These are phyloP conservation scores for Cacoxenus indagator DNA, from an alignment of 2,888 invertebrate species.

Conservation along the genomic window DNA sequence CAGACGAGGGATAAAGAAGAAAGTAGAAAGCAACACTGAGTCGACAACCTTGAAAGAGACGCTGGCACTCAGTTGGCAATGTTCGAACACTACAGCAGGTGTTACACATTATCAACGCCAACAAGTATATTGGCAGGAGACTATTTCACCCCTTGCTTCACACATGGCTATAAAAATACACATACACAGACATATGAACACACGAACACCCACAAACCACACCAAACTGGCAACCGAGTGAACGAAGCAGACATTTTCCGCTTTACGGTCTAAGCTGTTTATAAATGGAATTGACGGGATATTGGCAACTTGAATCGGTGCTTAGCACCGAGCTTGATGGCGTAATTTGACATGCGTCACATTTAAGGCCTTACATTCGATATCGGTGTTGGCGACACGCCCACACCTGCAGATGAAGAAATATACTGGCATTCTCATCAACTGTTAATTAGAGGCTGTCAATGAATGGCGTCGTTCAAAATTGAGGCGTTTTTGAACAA, in stretches of 20 bases:
- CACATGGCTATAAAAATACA: background rate
- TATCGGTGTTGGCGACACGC: background rate
- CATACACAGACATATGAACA: constrained; percentile 3
- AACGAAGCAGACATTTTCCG: constrained; percentile 1
- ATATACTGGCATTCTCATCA: background rate
- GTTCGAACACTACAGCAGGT: constrained; percentile 2
- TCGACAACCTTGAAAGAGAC: background rate
- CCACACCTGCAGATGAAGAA: background rate
- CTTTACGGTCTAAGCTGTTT: constrained; percentile 13
- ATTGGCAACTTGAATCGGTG: constrained; percentile 18
- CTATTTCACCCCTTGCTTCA: background rate
- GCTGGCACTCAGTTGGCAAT: background rate
- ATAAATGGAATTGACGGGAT: constrained; percentile 24
- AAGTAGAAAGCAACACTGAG: background rate
- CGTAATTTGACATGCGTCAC: constrained; percentile 1
- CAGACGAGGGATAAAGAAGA: background rate
- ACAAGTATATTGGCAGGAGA: background rate
- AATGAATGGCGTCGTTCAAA: too few relatives aligned
- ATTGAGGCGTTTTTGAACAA: too few relatives aligned
- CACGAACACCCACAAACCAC: background rate
- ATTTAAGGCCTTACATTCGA: background rate
- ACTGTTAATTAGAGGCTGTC: background rate
- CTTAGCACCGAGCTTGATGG: background rate
- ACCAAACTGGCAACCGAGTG: background rate
- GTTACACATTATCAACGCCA: constrained; percentile 17